Percentiles rank a stretch among this genome's conserved stretches.
phyloP scores from a whole-genome alignment of 2,888 invertebrate genomes.

The Nipponacmea schrenckii region DNA sequence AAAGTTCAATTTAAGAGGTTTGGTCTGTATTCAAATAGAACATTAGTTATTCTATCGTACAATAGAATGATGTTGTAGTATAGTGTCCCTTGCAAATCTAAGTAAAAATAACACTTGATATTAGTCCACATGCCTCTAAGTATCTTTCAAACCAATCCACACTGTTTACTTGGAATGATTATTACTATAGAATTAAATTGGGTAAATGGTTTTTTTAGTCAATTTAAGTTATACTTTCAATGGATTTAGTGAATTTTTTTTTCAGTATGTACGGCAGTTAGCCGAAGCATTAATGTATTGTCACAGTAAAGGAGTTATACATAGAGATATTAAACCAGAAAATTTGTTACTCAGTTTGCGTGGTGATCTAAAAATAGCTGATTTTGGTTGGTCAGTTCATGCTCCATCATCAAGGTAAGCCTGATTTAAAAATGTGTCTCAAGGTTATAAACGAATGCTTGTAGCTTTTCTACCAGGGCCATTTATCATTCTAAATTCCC shows the following conservation, averaged over 20 bases:
- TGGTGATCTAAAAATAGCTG: slow-evolving; percentile 92
- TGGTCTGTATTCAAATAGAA: too few species aligned
- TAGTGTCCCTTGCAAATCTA: too few species aligned
- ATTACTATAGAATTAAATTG: too few species aligned
- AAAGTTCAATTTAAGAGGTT: too few species aligned
- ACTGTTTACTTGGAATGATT: too few species aligned
- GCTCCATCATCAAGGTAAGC: slow-evolving; percentile 82
- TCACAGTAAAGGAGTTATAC: slow-evolving; percentile 90
- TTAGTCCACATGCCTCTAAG: too few species aligned
- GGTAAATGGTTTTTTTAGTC: too few species aligned
- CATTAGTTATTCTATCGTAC: too few species aligned
- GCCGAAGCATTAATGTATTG: slow-evolving; percentile 89
- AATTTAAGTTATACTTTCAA: neutral
- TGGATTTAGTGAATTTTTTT: slow-evolving; percentile 17
- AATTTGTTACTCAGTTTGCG: slow-evolving; percentile 87
- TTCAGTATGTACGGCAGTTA: slow-evolving; percentile 82
- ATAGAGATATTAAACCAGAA: slow-evolving; percentile 94
- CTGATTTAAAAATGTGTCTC: too few species aligned
- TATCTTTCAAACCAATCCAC: too few species aligned
- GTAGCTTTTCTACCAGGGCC: neutral
- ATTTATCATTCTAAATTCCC: neutral
- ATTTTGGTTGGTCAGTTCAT: slow-evolving; percentile 99
- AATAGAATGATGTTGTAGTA: too few species aligned
- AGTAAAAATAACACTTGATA: too few species aligned
- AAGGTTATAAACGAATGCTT: neutral